Evolutionary conservation across 1,140 invertebrate genomes (phyloP).

Genomic region (Trachymyrmex cornetzi): DNA sequence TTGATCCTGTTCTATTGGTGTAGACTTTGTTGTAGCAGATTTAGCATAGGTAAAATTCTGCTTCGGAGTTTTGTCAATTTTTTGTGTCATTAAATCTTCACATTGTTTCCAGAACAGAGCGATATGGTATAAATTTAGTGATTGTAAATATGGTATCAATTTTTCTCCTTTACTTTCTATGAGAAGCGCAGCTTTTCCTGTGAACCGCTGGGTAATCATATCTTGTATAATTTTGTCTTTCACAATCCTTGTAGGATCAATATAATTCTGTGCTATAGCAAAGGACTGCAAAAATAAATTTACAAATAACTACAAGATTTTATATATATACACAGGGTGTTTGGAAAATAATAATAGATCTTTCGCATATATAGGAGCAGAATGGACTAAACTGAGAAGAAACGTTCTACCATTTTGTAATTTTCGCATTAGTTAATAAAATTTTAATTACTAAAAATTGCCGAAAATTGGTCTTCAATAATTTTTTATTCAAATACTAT

Average conservation of each 20-base stretch:
- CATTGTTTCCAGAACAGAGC: conserved; percentile 48
- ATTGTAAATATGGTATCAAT: conserved; percentile 15
- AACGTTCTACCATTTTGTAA: too few species aligned
- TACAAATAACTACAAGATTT: background rate
- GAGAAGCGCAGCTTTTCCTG: conserved; percentile 16
- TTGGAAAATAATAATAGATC: too few species aligned
- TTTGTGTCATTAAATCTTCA: conserved; percentile 16
- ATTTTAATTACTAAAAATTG: too few species aligned
- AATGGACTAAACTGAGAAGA: too few species aligned
- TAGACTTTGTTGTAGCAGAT: background rate
- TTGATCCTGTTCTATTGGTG: background rate
- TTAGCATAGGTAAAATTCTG: background rate
- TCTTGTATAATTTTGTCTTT: conserved; percentile 56
- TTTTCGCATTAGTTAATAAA: too few species aligned
- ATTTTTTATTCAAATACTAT: too few species aligned
- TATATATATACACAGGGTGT: too few species aligned
- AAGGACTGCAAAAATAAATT: background rate
- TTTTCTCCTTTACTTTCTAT: background rate
- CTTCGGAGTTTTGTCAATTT: background rate
- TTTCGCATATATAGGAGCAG: too few species aligned
- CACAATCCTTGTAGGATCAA: background rate
- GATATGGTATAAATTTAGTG: conserved; percentile 2
- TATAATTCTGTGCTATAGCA: background rate
- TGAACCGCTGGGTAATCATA: conserved; percentile 28
- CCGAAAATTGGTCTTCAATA: too few species aligned